Evolutionary conservation across 2,888 invertebrate genomes (phyloP).

Genomic region (Drosophila rellima): DNA sequence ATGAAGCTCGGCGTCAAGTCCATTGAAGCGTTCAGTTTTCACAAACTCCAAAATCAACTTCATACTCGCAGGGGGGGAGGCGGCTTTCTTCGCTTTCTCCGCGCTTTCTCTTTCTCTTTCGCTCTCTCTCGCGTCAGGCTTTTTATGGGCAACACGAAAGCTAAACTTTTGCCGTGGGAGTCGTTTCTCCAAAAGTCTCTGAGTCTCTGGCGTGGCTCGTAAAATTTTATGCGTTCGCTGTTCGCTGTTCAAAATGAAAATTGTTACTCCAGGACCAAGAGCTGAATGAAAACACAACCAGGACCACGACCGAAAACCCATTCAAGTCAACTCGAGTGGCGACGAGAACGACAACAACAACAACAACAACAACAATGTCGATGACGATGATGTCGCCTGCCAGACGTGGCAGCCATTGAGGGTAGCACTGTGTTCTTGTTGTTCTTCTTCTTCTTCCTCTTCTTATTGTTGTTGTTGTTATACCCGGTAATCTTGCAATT

Average conservation of each 20-base stretch:
- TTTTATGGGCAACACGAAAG: slow-evolving; percentile 78
- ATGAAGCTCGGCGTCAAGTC: slow-evolving; percentile 61
- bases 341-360: slow-evolving; percentile 36
- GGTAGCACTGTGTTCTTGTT: slow-evolving; percentile 37
- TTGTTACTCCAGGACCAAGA: slow-evolving; percentile 66
- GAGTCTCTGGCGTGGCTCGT: slow-evolving; percentile 65
- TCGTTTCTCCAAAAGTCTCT: slow-evolving; percentile 45
- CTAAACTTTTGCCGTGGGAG: slow-evolving; percentile 77
- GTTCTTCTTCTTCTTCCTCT: no score
- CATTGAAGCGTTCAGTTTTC: slow-evolving; percentile 69
- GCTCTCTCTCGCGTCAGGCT: slow-evolving; percentile 41
- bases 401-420: slow-evolving; percentile 72
- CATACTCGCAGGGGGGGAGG: slow-evolving; percentile 39
- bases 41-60: slow-evolving; percentile 73
- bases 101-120: no score
- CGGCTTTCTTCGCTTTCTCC: not conserved
- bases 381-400: slow-evolving; percentile 67
- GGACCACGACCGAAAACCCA: slow-evolving; percentile 55
- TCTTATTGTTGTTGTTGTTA: slow-evolving; percentile 21
- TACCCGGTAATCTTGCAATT: not conserved
- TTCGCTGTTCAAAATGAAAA: slow-evolving; percentile 72
- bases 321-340: slow-evolving; percentile 74
- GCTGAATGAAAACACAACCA: slow-evolving; percentile 24
- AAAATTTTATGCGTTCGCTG: slow-evolving; percentile 77
- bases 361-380: slow-evolving; percentile 22